phyloP scores from a whole-genome alignment of 2,888 invertebrate species.

The Ophion costatus region DNA sequence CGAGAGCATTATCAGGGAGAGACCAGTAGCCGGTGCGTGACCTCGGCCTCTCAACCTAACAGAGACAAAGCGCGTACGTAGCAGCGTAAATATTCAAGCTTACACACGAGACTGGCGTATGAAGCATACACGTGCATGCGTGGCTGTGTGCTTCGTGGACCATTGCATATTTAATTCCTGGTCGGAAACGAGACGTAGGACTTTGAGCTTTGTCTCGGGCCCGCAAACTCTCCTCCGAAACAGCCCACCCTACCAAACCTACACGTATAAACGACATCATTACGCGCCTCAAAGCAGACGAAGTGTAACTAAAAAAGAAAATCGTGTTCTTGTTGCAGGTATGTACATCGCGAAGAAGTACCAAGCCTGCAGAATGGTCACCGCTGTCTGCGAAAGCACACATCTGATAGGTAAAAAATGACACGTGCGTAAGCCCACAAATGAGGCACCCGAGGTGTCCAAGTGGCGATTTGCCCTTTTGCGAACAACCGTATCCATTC shows the following conservation, averaged over 20 bases:
- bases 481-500: constrained; percentile 1
- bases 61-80: constrained; percentile 54
- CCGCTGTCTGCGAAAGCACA: constrained; percentile 10
- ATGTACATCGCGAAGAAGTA: constrained; percentile 64
- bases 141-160: constrained; percentile 27
- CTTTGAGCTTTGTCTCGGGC: not conserved
- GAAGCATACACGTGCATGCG: constrained; percentile 5
- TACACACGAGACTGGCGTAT: constrained; percentile 25
- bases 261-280: not conserved
- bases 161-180: constrained; percentile 73
- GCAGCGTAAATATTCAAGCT: constrained; percentile 55
- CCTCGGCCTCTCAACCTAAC: constrained; percentile 56
- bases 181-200: not conserved
- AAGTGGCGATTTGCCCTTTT: not conserved
- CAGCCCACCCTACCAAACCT: not conserved
- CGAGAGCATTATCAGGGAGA: constrained; percentile 34
- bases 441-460: not conserved
- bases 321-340: constrained; percentile 72
- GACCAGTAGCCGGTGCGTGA: constrained; percentile 57
- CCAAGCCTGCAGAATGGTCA: constrained; percentile 14
- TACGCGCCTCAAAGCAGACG: not conserved
- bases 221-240: not conserved
- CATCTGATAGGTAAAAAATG: constrained; percentile 55
- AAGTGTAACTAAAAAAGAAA: constrained; percentile 9
- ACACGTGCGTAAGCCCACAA: constrained; percentile 12